A percentile compares a stretch with the other conserved stretches of the same genome.
Conservation (phyloP, 2,888 invertebrate species). For the Ophion slaviceki region DNA sequence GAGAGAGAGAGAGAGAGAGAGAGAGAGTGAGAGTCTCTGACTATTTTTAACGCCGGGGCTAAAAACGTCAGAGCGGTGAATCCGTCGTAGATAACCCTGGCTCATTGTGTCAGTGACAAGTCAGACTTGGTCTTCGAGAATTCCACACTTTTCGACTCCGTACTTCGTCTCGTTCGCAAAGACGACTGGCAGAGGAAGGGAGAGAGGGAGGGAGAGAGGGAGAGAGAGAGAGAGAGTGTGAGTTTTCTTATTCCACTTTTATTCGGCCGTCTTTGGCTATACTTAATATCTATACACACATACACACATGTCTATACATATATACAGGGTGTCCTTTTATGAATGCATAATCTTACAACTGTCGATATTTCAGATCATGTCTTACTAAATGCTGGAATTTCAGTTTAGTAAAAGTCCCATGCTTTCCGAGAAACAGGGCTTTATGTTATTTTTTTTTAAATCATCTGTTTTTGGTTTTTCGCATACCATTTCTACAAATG, state of each 20-base stretch:
- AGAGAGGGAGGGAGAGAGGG: slow-evolving; percentile 23
- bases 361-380: no score
- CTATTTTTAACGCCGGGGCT: slow-evolving; percentile 48
- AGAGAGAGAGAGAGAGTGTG: slow-evolving; percentile 22
- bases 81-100: slow-evolving; percentile 79
- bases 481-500: no score
- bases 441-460: no score
- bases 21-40: slow-evolving; percentile 19
- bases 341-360: no score
- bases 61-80: slow-evolving; percentile 70
- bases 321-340: no score
- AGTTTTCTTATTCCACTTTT: slow-evolving; percentile 61
- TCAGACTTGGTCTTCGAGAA: slow-evolving; percentile 64
- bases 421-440: no score
- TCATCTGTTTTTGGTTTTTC: no score
- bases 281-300: neutral
- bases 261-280: slow-evolving; percentile 52
- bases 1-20: neutral
- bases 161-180: slow-evolving; percentile 40
- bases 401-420: no score
- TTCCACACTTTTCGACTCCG: slow-evolving; percentile 59
- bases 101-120: slow-evolving; percentile 80
- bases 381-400: no score
- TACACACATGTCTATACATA: no score
- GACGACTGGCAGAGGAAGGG: slow-evolving; percentile 22